Base-by-base conservation (phyloP, 1,140 invertebrate genomes). In the Scaptodrosophila lebanonensis region DNA sequence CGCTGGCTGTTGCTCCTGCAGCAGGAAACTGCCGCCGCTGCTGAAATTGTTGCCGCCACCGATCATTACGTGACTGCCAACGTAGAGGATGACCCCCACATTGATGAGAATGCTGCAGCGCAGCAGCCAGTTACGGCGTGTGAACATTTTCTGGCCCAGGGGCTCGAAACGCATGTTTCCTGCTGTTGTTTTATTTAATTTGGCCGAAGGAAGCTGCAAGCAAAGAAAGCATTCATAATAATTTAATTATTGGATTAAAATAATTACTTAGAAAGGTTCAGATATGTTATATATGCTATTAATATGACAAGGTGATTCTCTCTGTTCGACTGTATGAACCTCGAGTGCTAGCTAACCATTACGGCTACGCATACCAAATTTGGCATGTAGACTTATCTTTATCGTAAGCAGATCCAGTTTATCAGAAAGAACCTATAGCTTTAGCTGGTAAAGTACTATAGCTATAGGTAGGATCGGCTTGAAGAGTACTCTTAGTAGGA, bases 41-140 rank as follows among this genome's bases (percentile, higher is more conserved):
- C 63, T 57, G 36, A 87, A 83, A 45, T 76, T 86, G 50, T 84
- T 83, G 25, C 75, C 82, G 29, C 83, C 83, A 8, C 85, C 84
- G 39, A 87, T 87, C 69, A 87, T 86, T 3, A 88, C 63, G 65
- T 91, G 89, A 42, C 88, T 89, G 59, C 90, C 90, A n/a, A 92
- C 89, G 85, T 93, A 93, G 40, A 93, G 84, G 17, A 93, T 86
- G 29, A 93, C 92, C 60, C 89, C 91, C 38, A 93, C 88, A 73
- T 93, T 93, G 42, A 93, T 89, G 38, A 93, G 89, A 66, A 93
- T 91, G 86, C 92, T 93, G 83, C 93, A 90, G 62, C 92, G 89
- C 70, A 93, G 89, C 84, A 92, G 88, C 90, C 92, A 92, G 85
- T 93, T 93, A 61, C 92, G 89, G 58, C 92, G 89, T 51, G 90